A percentile compares a stretch with the other conserved stretches of the same genome.
phyloP scores from a whole-genome alignment of 2,113 vertebrate species.

The Paracanthobrama guichenoti region DNA sequence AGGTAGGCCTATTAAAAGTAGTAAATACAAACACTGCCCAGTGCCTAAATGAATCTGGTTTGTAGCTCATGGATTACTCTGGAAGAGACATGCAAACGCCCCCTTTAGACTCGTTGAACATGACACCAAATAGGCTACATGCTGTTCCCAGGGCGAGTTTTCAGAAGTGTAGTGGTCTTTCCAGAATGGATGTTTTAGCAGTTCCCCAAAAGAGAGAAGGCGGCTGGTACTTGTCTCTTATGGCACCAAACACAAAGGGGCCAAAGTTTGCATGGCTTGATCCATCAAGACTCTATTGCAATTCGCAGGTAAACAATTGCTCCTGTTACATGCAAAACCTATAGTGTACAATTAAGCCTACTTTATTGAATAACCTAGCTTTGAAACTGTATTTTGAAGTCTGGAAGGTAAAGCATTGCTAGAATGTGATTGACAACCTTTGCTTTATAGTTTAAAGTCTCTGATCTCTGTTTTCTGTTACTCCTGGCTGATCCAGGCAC shows the following conservation, averaged over 20 bases:
- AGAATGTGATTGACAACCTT: not conserved
- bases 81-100: conserved; percentile 12
- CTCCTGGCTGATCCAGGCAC: conserved; percentile 68
- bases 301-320: conserved; percentile 74
- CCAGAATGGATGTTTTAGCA: conserved; percentile 72
- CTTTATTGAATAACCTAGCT: not conserved
- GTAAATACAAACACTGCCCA: not conserved
- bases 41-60: not conserved
- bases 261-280: conserved; percentile 84
- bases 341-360: not conserved
- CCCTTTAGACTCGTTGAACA: not conserved
- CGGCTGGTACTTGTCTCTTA: conserved; percentile 86
- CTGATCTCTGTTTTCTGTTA: not conserved
- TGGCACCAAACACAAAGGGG: conserved; percentile 86
- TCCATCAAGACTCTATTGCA: conserved; percentile 88
- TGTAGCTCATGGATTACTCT: not conserved
- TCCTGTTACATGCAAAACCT: not conserved
- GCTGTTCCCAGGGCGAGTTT: not conserved
- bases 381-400: not conserved
- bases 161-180: not conserved
- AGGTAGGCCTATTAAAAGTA: too few relatives aligned
- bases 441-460: not conserved
- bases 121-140: not conserved
- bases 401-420: not conserved
- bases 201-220: conserved; percentile 61